Evolutionary conservation across 2,797 vertebrate genomes (phyloP).

Genomic region (Arremon brunneinucha): DNA sequence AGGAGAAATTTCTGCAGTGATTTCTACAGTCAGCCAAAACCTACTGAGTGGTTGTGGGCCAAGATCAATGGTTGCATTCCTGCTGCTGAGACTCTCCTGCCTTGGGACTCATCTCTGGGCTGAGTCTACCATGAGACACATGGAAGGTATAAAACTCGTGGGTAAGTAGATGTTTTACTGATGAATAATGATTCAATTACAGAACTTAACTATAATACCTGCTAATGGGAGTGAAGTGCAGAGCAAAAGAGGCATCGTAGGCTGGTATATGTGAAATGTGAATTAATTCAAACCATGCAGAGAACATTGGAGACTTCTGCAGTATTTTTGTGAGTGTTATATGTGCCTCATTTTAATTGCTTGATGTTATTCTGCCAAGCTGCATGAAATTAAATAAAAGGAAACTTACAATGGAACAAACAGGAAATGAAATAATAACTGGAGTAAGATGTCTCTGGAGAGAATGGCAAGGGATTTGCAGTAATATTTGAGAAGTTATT

Average conservation of each 20-base stretch:
- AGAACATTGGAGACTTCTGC: neutral
- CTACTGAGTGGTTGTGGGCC: neutral
- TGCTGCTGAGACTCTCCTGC: neutral
- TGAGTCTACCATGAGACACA: neutral
- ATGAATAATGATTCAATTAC: slow-evolving; percentile 39
- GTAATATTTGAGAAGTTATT: slow-evolving; percentile 42
- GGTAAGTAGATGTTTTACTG: slow-evolving; percentile 29
- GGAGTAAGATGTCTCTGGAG: slow-evolving; percentile 20
- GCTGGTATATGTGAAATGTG: neutral
- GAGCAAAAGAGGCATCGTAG: neutral
- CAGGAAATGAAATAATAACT: slow-evolving; percentile 43
- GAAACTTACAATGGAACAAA: slow-evolving; percentile 12
- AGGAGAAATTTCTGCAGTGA: neutral
- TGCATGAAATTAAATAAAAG: slow-evolving; percentile 32
- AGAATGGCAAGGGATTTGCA: neutral
- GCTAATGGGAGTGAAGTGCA: neutral
- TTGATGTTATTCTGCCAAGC: slow-evolving; percentile 19
- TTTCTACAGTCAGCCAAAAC: neutral
- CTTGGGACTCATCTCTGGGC: neutral
- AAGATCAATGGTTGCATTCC: neutral
- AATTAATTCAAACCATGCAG: neutral
- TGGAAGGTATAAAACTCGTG: neutral
- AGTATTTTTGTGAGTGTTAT: neutral
- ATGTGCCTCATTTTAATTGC: slow-evolving; percentile 16
- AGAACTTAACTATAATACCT: slow-evolving; percentile 6